phyloP scores from a whole-genome alignment of 2,113 vertebrate species.

The Actenoides lindsayi region DNA sequence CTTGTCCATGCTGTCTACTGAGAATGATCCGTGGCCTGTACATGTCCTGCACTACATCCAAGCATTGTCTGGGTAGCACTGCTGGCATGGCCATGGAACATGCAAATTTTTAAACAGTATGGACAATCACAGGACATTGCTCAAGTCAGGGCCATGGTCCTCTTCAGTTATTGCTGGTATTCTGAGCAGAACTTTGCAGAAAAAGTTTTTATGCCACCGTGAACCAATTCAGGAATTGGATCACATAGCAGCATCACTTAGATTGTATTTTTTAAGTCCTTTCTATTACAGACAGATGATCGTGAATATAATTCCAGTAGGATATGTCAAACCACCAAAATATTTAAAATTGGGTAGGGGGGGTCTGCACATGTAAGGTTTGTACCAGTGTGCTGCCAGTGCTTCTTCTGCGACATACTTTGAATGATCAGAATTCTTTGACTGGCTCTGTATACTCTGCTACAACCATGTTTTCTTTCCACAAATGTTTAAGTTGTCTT shows the following conservation, averaged over 20 bases:
- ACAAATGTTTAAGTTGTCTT: background rate
- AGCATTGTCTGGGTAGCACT: background rate
- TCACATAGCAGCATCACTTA: background rate
- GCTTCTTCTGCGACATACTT: background rate
- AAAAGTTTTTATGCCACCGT: background rate
- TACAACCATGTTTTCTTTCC: background rate
- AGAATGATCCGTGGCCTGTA: background rate
- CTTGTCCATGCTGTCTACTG: background rate
- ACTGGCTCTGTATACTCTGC: background rate
- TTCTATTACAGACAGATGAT: background rate
- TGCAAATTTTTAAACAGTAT: background rate
- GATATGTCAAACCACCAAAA: background rate
- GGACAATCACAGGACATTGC: background rate
- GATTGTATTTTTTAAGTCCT: background rate
- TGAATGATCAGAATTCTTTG: background rate
- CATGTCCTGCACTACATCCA: background rate
- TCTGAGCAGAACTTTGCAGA: background rate
- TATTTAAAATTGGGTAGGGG: background rate
- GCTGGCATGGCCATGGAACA: fast-evolving
- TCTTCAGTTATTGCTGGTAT: background rate
- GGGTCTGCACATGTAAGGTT: background rate
- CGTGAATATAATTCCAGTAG: background rate
- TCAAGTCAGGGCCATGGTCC: background rate
- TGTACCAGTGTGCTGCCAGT: background rate
- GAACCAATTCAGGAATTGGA: background rate